phyloP scores from a whole-genome alignment of 1,140 invertebrate genomes.

The Cherax quadricarinatus region DNA sequence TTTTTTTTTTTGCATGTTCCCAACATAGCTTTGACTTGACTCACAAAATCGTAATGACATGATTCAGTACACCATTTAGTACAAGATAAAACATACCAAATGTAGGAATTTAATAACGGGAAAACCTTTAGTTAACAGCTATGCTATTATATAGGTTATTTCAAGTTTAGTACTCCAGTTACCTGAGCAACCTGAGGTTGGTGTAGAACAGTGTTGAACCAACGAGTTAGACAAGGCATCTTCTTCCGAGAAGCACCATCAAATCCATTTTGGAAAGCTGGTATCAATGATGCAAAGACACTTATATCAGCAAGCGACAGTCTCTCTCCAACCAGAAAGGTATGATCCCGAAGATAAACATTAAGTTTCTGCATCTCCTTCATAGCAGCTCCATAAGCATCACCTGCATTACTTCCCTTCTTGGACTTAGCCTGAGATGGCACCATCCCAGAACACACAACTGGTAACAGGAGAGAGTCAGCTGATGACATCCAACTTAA shows the following conservation, averaged over 20 bases:
- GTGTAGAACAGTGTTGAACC: conserved; percentile 80
- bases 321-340: conserved; percentile 80
- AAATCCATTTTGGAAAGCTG: conserved; percentile 77
- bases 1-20: too few relatives aligned
- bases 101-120: too few relatives aligned
- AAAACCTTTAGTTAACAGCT: not conserved
- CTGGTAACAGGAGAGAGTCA: conserved; percentile 76
- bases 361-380: conserved; percentile 78
- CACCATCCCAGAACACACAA: conserved; percentile 55
- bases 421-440: not conserved
- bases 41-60: too few relatives aligned
- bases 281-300: conserved; percentile 78
- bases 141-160: not conserved
- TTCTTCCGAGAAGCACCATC: conserved; percentile 23
- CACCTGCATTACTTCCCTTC: conserved; percentile 77
- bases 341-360: conserved; percentile 77
- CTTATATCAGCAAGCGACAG: conserved; percentile 80
- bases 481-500: conserved; percentile 80
- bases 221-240: conserved; percentile 75
- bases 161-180: not conserved
- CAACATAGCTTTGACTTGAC: too few relatives aligned
- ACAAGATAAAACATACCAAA: too few relatives aligned
- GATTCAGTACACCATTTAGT: too few relatives aligned
- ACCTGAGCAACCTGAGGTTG: conserved; percentile 77
- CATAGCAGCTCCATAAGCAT: conserved; percentile 78